These are phyloP conservation scores for Corbicula japonica DNA, from an alignment of 2,888 invertebrate species.

Conservation along the genomic window DNA sequence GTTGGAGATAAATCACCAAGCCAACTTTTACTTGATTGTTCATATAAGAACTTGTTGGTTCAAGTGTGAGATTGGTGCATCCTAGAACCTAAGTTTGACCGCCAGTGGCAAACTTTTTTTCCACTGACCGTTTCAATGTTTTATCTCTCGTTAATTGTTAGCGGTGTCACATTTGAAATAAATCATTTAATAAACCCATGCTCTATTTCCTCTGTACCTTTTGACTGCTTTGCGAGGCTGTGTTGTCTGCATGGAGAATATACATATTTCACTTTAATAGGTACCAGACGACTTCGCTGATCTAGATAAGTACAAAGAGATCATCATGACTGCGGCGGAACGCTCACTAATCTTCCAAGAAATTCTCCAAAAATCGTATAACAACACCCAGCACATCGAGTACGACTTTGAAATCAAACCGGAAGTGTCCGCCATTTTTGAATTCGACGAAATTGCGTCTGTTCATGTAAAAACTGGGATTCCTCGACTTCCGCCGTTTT, in stretches of 20 bases:
- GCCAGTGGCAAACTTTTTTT: too few relatives aligned
- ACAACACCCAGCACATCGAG: not conserved
- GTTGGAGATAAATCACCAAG: too few relatives aligned
- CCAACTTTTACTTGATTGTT: too few relatives aligned
- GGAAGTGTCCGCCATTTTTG: not conserved
- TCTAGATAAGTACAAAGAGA: constrained; percentile 34
- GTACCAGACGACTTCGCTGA: constrained; percentile 35
- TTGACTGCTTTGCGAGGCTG: too few relatives aligned
- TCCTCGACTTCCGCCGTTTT: constrained; percentile 52
- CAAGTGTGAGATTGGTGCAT: too few relatives aligned
- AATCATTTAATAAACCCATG: too few relatives aligned
- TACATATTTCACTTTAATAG: constrained; percentile 33
- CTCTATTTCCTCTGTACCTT: too few relatives aligned
- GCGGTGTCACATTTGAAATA: too few relatives aligned
- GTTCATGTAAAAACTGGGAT: constrained; percentile 11
- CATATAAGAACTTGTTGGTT: too few relatives aligned
- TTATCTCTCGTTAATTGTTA: too few relatives aligned
- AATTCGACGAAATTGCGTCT: constrained; percentile 12
- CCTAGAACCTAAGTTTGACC: too few relatives aligned
- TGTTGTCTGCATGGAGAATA: not conserved
- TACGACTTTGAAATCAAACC: constrained; percentile 17
- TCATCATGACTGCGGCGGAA: constrained; percentile 6
- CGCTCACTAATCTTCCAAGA: constrained; percentile 12
- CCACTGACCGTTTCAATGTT: too few relatives aligned
- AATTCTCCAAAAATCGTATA: not conserved